Evolutionary conservation across 2,797 vertebrate genomes (phyloP).

Genomic region (Notoglanidium macrostoma): DNA sequence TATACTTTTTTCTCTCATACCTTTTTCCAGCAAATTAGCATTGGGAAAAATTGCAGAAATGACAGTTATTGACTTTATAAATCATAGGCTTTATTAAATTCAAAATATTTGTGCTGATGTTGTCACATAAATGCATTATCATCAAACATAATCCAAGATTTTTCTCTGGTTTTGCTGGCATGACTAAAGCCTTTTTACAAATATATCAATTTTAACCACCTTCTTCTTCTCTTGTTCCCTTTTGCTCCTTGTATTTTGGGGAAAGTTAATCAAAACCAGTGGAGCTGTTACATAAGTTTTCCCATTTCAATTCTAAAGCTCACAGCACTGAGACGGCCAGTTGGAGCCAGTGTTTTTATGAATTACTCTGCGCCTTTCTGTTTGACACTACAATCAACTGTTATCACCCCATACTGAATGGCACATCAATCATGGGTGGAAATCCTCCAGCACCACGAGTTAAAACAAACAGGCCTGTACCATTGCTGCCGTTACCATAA

Average conservation of each 20-base stretch:
- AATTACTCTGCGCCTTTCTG: constrained; percentile 48
- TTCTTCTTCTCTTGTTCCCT: not conserved
- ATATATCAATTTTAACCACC: not conserved
- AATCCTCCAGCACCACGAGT: constrained; percentile 39
- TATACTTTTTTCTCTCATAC: not conserved
- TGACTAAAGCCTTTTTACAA: not conserved
- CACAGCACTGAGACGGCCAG: constrained; percentile 19
- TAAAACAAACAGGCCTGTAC: constrained; percentile 53
- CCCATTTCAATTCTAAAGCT: constrained; percentile 29
- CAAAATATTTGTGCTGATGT: not conserved
- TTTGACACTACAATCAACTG: constrained; percentile 56
- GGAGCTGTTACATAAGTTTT: constrained; percentile 15
- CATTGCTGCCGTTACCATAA: constrained; percentile 39
- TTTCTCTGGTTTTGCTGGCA: not conserved
- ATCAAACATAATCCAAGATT: too few species aligned
- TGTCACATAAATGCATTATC: not conserved
- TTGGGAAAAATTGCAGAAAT: not conserved
- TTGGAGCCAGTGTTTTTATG: constrained; percentile 50
- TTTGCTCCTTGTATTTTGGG: not conserved
- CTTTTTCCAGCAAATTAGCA: not conserved
- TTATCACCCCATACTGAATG: constrained; percentile 50
- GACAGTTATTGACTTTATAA: not conserved
- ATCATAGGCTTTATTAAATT: not conserved
- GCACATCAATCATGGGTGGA: constrained; percentile 48
- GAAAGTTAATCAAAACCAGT: constrained; percentile 37